Evolutionary conservation across 2,888 invertebrate genomes (phyloP).

Genomic region (Vannuccia rotundouncinata): DNA sequence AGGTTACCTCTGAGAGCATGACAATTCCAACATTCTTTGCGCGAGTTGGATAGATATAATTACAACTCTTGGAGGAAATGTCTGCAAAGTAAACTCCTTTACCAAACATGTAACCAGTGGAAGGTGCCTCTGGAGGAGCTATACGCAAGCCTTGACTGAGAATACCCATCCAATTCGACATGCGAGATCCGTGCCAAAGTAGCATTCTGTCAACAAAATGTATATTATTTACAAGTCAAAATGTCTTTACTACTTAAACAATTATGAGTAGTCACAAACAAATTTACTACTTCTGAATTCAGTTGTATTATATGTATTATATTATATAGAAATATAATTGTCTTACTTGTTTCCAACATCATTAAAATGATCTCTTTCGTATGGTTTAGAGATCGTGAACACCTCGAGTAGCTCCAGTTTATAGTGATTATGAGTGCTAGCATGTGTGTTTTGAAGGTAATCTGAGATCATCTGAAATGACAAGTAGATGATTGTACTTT

Average conservation of each 20-base stretch:
- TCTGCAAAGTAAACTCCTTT: constrained; percentile 61
- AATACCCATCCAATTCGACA: constrained; percentile 60
- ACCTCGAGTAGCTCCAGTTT: constrained; percentile 56
- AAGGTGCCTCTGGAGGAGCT: constrained; percentile 60
- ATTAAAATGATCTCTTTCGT: constrained; percentile 51
- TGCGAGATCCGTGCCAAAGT: constrained; percentile 60
- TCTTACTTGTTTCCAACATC: constrained; percentile 56
- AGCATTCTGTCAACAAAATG: constrained; percentile 49
- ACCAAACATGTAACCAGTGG: constrained; percentile 60
- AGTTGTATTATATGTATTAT: too few relatives aligned
- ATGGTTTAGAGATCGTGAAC: constrained; percentile 53
- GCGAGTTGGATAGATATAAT: constrained; percentile 58
- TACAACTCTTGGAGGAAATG: constrained; percentile 59
- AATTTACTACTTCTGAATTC: too few relatives aligned
- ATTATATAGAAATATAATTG: too few relatives aligned
- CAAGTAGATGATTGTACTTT: too few relatives aligned
- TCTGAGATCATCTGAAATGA: constrained; percentile 51
- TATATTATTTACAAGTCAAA: background rate
- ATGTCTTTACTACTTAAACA: too few relatives aligned
- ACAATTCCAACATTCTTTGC: constrained; percentile 55
- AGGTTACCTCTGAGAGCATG: constrained; percentile 58
- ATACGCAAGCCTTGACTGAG: constrained; percentile 59
- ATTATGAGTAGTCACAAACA: too few relatives aligned
- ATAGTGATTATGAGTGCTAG: constrained; percentile 57
- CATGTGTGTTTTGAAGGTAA: constrained; percentile 58